phyloP scores from a whole-genome alignment of 2,113 vertebrate genomes.

The Macquaria australasica region DNA sequence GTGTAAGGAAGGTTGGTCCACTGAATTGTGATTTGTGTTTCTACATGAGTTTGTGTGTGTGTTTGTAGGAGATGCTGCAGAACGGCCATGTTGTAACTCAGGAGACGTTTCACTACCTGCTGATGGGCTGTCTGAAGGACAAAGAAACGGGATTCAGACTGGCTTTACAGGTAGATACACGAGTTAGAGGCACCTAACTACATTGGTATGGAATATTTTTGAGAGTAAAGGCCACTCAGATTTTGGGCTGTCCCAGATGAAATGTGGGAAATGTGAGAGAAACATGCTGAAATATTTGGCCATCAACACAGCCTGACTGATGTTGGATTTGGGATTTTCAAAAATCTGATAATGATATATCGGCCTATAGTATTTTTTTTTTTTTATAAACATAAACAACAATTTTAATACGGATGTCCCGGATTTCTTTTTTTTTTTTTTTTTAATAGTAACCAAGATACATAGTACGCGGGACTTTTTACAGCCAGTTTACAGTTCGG shows the following conservation, averaged over 20 bases:
- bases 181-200: not conserved
- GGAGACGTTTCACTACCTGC: constrained; percentile 93
- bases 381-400: too few species aligned
- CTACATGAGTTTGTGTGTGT: not conserved
- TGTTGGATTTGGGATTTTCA: too few species aligned
- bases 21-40: not conserved
- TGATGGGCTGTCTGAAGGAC: constrained; percentile 93
- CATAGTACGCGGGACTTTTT: too few species aligned
- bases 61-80: constrained; percentile 90
- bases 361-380: too few species aligned
- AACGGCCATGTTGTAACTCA: constrained; percentile 88
- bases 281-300: not conserved
- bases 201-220: not conserved
- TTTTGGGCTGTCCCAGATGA: not conserved
- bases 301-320: not conserved
- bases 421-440: too few species aligned
- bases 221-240: not conserved
- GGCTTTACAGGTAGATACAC: constrained; percentile 88
- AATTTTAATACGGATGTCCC: too few species aligned
- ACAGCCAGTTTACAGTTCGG: too few species aligned
- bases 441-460: too few species aligned
- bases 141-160: constrained; percentile 89
- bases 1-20: not conserved
- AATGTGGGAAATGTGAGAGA: not conserved
- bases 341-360: too few species aligned